These are phyloP conservation scores for Scleropages formosus DNA, from an alignment of 2,797 vertebrate species.

Conservation along the genomic window DNA sequence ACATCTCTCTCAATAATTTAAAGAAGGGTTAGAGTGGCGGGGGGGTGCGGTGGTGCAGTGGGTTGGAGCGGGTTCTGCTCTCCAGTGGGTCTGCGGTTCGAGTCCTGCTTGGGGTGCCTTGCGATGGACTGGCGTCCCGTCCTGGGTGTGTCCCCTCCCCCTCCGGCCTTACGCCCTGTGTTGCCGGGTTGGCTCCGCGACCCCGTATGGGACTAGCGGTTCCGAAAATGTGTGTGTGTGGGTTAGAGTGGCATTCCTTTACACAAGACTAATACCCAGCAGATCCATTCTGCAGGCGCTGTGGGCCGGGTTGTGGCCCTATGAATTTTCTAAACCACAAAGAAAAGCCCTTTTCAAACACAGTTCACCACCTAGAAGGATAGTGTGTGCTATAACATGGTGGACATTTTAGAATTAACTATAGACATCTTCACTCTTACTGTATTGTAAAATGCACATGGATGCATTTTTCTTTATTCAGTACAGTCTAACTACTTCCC, in stretches of 20 bases:
- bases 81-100: too few species aligned
- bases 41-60: too few species aligned
- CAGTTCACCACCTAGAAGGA: not conserved
- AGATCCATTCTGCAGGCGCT: not conserved
- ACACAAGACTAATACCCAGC: not conserved
- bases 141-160: too few species aligned
- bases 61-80: too few species aligned
- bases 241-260: conserved; percentile 1
- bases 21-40: not conserved
- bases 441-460: not conserved
- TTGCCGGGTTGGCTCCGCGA: too few species aligned
- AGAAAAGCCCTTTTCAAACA: not conserved
- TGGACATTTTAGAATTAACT: not conserved
- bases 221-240: too few species aligned
- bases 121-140: too few species aligned
- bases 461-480: not conserved
- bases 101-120: too few species aligned
- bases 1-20: conserved; percentile 15
- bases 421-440: not conserved
- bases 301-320: not conserved
- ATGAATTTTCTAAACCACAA: not conserved
- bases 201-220: too few species aligned
- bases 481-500: not conserved
- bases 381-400: not conserved
- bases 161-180: too few species aligned